phyloP scores from a whole-genome alignment of 2,888 invertebrate species.

The Drosophila recens region DNA sequence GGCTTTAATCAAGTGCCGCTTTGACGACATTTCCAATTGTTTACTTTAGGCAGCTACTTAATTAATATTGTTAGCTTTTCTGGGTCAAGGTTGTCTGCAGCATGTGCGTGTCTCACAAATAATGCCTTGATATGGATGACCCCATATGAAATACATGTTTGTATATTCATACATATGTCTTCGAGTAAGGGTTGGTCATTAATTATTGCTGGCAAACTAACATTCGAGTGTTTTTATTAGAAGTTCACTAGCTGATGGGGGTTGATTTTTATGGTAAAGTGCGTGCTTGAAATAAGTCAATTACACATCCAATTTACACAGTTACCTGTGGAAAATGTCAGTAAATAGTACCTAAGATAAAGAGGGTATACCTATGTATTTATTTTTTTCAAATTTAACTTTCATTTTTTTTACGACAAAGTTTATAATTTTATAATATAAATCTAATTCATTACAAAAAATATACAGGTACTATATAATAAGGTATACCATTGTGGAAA shows the following conservation, averaged over 20 bases:
- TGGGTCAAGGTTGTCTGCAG: constrained; percentile 57
- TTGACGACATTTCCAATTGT: constrained; percentile 7
- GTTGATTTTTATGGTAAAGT: constrained; percentile 3
- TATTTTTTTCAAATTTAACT: too few relatives aligned
- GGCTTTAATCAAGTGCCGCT: constrained; percentile 2
- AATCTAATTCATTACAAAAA: too few relatives aligned
- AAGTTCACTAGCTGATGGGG: not conserved
- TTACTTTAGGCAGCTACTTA: constrained; percentile 39
- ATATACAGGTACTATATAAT: too few relatives aligned
- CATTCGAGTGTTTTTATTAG: not conserved
- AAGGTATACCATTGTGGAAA: too few relatives aligned
- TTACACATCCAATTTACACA: not conserved
- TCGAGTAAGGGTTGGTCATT: constrained; percentile 32
- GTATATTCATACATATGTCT: not conserved
- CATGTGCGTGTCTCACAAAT: constrained; percentile 22
- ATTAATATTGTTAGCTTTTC: constrained; percentile 56
- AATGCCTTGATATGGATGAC: constrained; percentile 3
- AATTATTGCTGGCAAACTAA: not conserved
- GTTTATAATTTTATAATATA: too few relatives aligned
- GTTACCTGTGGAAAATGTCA: not conserved
- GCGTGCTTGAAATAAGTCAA: constrained; percentile 27
- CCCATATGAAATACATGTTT: constrained; percentile 21
- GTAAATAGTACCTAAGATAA: not conserved
- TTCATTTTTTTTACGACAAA: too few relatives aligned
- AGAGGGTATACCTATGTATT: too few relatives aligned